Percentiles rank a stretch among this genome's conserved stretches.
phyloP scores from a whole-genome alignment of 1,140 invertebrate species.

The Leguminivora glycinivorella region DNA sequence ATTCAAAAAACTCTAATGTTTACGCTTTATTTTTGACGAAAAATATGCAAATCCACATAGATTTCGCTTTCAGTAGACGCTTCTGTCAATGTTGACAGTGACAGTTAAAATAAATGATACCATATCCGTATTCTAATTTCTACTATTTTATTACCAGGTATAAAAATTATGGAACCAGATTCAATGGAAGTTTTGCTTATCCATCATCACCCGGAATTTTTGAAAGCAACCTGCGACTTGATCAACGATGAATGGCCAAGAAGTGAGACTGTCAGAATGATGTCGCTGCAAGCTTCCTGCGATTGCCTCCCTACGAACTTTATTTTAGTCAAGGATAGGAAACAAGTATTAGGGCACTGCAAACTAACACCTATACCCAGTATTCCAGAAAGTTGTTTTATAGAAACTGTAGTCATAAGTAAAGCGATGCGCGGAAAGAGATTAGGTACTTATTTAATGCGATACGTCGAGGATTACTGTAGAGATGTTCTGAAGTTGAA shows the following conservation, averaged over 20 bases:
- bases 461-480: conserved; percentile 84
- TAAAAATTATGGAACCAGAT: conserved; percentile 48
- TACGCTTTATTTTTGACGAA: background rate
- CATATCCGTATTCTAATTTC: conserved; percentile 4
- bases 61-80: conserved; percentile 15
- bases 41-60: conserved; percentile 15
- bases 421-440: conserved; percentile 84
- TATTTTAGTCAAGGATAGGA: conserved; percentile 81
- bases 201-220: conserved; percentile 84
- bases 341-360: conserved; percentile 85
- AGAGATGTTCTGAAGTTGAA: conserved; percentile 80
- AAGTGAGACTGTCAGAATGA: conserved; percentile 86
- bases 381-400: conserved; percentile 83
- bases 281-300: conserved; percentile 84
- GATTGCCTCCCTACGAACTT: conserved; percentile 86
- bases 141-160: conserved; percentile 11
- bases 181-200: conserved; percentile 81
- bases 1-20: background rate
- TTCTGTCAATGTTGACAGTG: conserved; percentile 11
- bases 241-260: conserved; percentile 90
- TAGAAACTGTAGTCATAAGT: conserved; percentile 89
- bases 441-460: conserved; percentile 85
- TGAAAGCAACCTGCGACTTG: conserved; percentile 84
- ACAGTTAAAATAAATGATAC: conserved; percentile 10
- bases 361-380: conserved; percentile 85